Evolutionary conservation across 2,888 invertebrate species (phyloP).

Genomic region (Drosophila maculinotata): DNA sequence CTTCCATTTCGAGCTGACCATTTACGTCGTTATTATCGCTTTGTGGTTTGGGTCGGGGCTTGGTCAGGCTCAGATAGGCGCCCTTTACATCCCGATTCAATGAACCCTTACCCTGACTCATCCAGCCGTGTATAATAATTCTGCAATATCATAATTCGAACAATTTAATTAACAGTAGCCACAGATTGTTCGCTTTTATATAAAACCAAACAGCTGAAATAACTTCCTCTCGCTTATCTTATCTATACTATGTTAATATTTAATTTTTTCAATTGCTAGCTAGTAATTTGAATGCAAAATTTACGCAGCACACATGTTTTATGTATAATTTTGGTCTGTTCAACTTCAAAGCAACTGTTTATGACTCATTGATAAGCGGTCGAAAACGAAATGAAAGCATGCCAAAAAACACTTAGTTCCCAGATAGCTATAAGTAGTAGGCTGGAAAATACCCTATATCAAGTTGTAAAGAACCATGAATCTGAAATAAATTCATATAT

Average conservation of each 20-base stretch:
- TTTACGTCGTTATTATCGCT: constrained; percentile 15
- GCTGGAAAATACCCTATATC: constrained; percentile 22
- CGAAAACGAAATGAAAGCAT: constrained; percentile 21
- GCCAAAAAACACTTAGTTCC: constrained; percentile 4
- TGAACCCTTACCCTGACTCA: constrained; percentile 83
- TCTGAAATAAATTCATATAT: too few species aligned
- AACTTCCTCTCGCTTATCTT: constrained; percentile 16
- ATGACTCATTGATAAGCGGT: constrained; percentile 54
- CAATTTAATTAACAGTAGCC: not conserved
- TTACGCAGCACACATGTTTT: not conserved
- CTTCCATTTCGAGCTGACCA: constrained; percentile 16
- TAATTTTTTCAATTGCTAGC: not conserved
- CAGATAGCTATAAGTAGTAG: not conserved
- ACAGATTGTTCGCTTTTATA: not conserved
- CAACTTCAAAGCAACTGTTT: constrained; percentile 3
- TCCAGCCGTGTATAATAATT: constrained; percentile 84
- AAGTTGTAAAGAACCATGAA: not conserved
- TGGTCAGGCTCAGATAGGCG: constrained; percentile 80
- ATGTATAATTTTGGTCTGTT: not conserved
- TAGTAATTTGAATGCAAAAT: not conserved
- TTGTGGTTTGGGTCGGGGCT: constrained; percentile 31
- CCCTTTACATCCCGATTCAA: constrained; percentile 82
- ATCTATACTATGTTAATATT: constrained; percentile 6
- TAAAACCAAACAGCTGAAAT: not conserved
- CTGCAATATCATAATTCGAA: constrained; percentile 55